Evolutionary conservation across 2,888 invertebrate species (phyloP).

Genomic region (Lordiphosa fenestrarum): DNA sequence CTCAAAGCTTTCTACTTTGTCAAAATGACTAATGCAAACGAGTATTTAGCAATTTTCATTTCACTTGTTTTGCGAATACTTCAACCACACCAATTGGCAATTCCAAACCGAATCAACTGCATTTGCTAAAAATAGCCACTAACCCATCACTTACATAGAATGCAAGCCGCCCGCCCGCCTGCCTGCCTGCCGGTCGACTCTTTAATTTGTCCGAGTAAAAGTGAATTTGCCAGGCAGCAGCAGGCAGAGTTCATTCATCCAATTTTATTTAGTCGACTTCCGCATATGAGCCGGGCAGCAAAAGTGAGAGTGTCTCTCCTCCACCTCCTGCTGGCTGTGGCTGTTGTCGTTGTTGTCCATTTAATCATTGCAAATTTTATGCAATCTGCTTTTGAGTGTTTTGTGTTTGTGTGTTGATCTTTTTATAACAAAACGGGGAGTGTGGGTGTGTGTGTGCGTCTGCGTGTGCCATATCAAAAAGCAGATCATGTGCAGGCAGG

Average conservation of each 20-base stretch:
- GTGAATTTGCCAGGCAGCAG: slow-evolving; percentile 29
- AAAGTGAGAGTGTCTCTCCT: slow-evolving; percentile 52
- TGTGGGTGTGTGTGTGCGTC: slow-evolving; percentile 11
- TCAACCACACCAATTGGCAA: neutral
- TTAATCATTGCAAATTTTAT: slow-evolving; percentile 73
- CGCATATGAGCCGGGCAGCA: slow-evolving; percentile 53
- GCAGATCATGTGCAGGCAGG: slow-evolving; percentile 29
- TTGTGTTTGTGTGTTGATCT: slow-evolving; percentile 40
- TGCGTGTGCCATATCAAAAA: slow-evolving; percentile 43
- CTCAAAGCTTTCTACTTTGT: too few species aligned
- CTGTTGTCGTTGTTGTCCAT: slow-evolving; percentile 39
- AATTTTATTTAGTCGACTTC: slow-evolving; percentile 51
- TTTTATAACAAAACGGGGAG: slow-evolving; percentile 47
- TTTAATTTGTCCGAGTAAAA: slow-evolving; percentile 38
- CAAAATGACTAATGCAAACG: too few species aligned
- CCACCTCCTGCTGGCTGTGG: slow-evolving; percentile 6
- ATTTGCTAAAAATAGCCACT: slow-evolving; percentile 44
- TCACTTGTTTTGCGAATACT: slow-evolving; percentile 4
- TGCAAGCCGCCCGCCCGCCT: slow-evolving; percentile 25
- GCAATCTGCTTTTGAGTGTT: slow-evolving; percentile 56
- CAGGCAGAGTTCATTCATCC: slow-evolving; percentile 61
- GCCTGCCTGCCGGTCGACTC: slow-evolving; percentile 15
- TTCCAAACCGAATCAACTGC: slow-evolving; percentile 2
- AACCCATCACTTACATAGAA: slow-evolving; percentile 57
- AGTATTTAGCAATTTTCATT: slow-evolving; percentile 1